Conservation (phyloP, 92 coral and sea anemone species). For the Virgularia gustaviana region DNA sequence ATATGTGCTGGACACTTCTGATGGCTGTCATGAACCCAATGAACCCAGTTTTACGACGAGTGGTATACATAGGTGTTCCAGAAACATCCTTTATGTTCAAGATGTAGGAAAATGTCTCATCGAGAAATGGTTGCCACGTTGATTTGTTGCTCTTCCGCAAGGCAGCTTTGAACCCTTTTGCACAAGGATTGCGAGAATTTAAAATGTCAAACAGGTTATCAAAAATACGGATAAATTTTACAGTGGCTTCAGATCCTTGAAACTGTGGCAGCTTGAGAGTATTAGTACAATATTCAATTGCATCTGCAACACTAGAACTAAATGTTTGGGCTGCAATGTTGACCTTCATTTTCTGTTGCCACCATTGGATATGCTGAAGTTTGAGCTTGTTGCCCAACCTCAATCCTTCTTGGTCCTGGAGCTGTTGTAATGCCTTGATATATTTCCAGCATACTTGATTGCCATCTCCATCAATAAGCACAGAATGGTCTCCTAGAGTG, state of each 20-base stretch:
- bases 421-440: not conserved
- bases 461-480: not conserved
- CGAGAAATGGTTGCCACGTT: slow-evolving; percentile 9
- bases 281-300: not conserved
- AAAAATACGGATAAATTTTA: not conserved
- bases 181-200: slow-evolving; percentile 6
- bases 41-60: slow-evolving; percentile 4
- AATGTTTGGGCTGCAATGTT: slow-evolving; percentile 16
- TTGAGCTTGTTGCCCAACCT: slow-evolving; percentile 26
- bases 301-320: slow-evolving; percentile 24
- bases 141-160: not conserved
- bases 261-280: slow-evolving; percentile 1
- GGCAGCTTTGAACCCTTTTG: slow-evolving; percentile 21
- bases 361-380: slow-evolving; percentile 7
- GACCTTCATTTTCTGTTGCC: slow-evolving; percentile 29
- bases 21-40: not conserved
- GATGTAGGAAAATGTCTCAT: not conserved
- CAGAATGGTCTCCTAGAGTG: not conserved
- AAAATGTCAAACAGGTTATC: slow-evolving; percentile 6
- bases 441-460: slow-evolving; percentile 16
- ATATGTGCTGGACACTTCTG: not conserved
- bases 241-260: slow-evolving; percentile 24
- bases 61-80: not conserved
- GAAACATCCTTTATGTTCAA: not conserved
- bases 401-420: slow-evolving; percentile 26